Percentiles rank a stretch among this genome's conserved stretches.
phyloP scores from a whole-genome alignment of 2,888 invertebrate species.

The Deilephila elpenor region DNA sequence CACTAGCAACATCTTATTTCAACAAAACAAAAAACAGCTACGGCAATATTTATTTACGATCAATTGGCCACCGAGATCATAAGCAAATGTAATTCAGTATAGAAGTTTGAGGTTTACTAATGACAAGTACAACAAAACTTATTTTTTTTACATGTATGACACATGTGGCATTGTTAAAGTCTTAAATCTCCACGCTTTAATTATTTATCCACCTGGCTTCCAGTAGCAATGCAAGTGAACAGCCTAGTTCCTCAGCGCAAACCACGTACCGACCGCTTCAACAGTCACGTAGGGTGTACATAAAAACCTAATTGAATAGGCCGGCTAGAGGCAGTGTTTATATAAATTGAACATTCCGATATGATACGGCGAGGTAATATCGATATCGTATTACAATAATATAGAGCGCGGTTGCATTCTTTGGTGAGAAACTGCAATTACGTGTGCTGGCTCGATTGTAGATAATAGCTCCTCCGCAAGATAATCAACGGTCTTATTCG shows the following conservation, averaged over 20 bases:
- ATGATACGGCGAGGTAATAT: conserved; percentile 36
- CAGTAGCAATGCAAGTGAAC: neutral
- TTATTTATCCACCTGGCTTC: neutral
- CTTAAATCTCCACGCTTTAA: too few relatives aligned
- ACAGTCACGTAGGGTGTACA: neutral
- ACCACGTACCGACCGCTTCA: neutral
- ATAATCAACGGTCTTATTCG: conserved; percentile 45
- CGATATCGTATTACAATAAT: conserved; percentile 42
- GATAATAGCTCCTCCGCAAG: conserved; percentile 49
- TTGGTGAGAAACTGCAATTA: conserved; percentile 46
- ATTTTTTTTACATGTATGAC: too few relatives aligned
- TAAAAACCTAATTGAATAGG: conserved; percentile 22
- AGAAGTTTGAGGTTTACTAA: too few relatives aligned
- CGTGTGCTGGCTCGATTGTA: conserved; percentile 45
- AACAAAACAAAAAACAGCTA: too few relatives aligned
- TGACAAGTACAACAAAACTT: too few relatives aligned
- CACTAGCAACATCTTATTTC: too few relatives aligned
- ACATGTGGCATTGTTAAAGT: too few relatives aligned
- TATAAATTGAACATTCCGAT: conserved; percentile 34
- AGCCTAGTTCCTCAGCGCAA: neutral
- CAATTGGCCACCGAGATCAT: too few relatives aligned
- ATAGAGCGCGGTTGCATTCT: conserved; percentile 38
- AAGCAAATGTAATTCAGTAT: too few relatives aligned
- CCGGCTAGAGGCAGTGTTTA: conserved; percentile 17
- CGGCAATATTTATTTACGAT: too few relatives aligned